Percentiles rank a stretch among this genome's conserved stretches.
phyloP scores from a whole-genome alignment of 1,140 invertebrate species.

The Aphidius ervi region DNA sequence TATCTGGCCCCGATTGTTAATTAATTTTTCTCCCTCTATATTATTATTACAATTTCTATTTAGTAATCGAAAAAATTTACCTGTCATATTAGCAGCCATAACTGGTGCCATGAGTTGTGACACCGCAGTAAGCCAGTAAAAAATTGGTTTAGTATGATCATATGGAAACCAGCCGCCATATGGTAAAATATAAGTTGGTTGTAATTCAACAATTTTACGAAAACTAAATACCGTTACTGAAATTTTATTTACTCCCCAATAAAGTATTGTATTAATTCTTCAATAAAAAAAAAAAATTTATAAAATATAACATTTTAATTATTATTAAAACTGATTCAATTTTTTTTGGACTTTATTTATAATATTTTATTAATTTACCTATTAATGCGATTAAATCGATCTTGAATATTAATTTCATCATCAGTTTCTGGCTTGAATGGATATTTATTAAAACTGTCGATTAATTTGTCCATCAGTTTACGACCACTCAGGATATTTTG shows the following conservation, averaged over 20 bases:
- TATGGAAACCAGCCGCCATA: constrained; percentile 5
- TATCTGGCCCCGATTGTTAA: too few relatives aligned
- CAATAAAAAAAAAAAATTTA: too few relatives aligned
- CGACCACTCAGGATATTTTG: background rate
- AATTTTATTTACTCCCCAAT: background rate
- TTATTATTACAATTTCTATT: too few relatives aligned
- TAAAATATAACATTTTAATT: too few relatives aligned
- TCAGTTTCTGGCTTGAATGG: background rate
- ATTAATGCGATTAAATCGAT: background rate
- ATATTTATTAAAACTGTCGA: background rate
- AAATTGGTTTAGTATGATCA: background rate
- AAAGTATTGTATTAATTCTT: constrained; percentile 10
- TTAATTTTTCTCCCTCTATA: too few relatives aligned
- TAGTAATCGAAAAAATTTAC: too few relatives aligned
- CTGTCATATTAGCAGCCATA: background rate
- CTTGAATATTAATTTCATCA: background rate
- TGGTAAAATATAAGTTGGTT: background rate
- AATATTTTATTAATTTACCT: background rate
- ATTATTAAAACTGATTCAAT: too few relatives aligned
- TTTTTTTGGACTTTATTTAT: too few relatives aligned
- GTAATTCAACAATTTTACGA: background rate
- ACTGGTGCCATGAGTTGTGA: background rate
- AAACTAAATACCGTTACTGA: background rate
- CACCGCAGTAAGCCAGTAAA: background rate
- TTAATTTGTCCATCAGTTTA: background rate